Evolutionary conservation across 35 echinoderm and acorn worm species (phyloP), one percentile per base, ranked within the genome.

Genomic region (Acanthaster planci): DNA sequence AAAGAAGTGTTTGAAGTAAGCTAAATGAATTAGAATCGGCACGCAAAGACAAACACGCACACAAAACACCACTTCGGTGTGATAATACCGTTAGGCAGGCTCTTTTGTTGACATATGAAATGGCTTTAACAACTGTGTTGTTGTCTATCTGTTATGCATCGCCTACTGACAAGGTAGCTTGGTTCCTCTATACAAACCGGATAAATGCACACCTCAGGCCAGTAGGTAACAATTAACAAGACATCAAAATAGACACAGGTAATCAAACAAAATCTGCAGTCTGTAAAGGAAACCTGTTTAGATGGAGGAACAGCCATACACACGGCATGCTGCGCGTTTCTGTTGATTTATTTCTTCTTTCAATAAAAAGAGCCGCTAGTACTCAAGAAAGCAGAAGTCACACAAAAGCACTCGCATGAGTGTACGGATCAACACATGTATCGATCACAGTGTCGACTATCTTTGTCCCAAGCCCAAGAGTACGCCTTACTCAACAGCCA

Each of bases 31-130:
- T 72, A 72, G 64, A 27, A 72, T 23, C 7, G 64, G 64, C 64
- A 72, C 30, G 64, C 23, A 21, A 72, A 72, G 34, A 72, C 64
- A 72, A 72, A 72, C 64, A 72, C 18, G 64, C 34, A 31, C 30
- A 72, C 64, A 72, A 72, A 72, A 72, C 56, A 72, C 26, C 64
- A 72, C 64, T 72, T 72, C 34, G 64, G 26, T 72, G 56, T 72
- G 30, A 72, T 26, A 72, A 72, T 26, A 72, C 64, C 22, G 23
- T 31, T 7, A 2, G 64, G 27, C 26, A 14, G 64, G 64, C 12
- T 26, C 60, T 67, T 7, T 26, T 72, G n/a, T 72, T 72, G 18
- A 72, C 64, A 14, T 34, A 9, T 34, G 34, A 72, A 72, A 31
- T 72, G 64, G 64, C 42, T 47, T 47, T 47, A 47, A 47, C 42